These are phyloP conservation scores for Drosophila gaucha DNA, from an alignment of 2,888 invertebrate genomes.

Conservation along the genomic window DNA sequence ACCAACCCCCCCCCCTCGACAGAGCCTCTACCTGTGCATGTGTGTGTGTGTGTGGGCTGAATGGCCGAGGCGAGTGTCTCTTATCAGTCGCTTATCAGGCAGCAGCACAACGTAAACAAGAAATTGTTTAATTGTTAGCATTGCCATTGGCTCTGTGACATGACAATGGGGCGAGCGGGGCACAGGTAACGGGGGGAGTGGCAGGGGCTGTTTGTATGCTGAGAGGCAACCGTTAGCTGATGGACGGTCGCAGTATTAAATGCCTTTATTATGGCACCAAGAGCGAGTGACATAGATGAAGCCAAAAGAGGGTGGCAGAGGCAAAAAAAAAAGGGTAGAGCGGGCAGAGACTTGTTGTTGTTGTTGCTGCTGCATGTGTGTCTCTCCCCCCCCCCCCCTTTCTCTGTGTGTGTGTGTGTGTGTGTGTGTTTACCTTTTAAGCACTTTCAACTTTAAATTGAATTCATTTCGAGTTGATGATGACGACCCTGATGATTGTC, in stretches of 20 bases:
- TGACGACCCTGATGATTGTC: conserved; percentile 47
- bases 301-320: background rate
- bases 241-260: conserved; percentile 37
- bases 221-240: conserved; percentile 21
- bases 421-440: conserved; percentile 49
- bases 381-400: background rate
- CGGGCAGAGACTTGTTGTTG: background rate
- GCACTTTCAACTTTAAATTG: conserved; percentile 51
- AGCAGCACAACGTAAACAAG: conserved; percentile 41
- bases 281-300: conserved; percentile 2
- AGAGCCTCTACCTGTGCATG: background rate
- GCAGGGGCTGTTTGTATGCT: background rate
- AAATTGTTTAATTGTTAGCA: conserved; percentile 50
- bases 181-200: background rate
- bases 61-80: conserved; percentile 32
- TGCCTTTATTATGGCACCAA: conserved; percentile 30
- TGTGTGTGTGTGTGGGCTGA: conserved; percentile 30
- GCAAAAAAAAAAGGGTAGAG: background rate
- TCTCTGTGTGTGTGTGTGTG: background rate
- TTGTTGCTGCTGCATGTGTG: conserved; percentile 28
- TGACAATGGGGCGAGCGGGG: background rate
- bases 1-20: too few species aligned
- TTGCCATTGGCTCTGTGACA: conserved; percentile 26
- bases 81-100: conserved; percentile 52
- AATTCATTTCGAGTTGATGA: conserved; percentile 42